Conservation (phyloP, 2,797 vertebrate genomes). For the Rhyacichthys aspro region DNA sequence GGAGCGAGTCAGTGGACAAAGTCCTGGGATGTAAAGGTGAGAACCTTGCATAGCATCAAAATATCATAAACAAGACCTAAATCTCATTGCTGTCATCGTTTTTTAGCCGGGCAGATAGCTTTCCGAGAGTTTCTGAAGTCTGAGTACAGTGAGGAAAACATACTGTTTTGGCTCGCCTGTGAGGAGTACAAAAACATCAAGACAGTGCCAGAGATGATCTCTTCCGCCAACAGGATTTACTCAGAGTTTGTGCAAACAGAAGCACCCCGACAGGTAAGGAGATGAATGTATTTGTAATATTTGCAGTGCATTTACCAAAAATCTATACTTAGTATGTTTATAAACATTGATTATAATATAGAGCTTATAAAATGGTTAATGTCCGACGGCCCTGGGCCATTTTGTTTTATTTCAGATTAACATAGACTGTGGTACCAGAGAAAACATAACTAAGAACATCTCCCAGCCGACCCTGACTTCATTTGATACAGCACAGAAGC, state of each 20-base stretch:
- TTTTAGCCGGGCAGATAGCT: conserved; percentile 87
- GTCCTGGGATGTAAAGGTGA: conserved; percentile 91
- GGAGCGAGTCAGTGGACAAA: conserved; percentile 91
- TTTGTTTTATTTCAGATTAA: conserved; percentile 87
- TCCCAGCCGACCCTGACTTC: conserved; percentile 87
- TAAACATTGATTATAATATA: neutral
- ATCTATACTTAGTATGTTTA: too few species aligned
- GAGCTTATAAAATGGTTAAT: conserved; percentile 9
- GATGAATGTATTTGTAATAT: neutral
- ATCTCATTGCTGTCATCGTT: conserved; percentile 5
- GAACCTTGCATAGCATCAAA: conserved; percentile 24
- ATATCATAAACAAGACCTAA: neutral
- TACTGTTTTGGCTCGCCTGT: conserved; percentile 94
- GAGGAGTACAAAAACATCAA: conserved; percentile 94
- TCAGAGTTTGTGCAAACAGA: conserved; percentile 91
- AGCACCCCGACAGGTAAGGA: conserved; percentile 90
- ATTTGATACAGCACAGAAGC: conserved; percentile 92
- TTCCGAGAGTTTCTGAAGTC: conserved; percentile 91
- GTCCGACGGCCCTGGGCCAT: conserved; percentile 16
- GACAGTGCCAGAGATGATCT: conserved; percentile 82
- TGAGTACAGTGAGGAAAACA: conserved; percentile 96
- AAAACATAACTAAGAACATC: conserved; percentile 88
- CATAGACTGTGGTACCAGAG: conserved; percentile 92
- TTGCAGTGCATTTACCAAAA: too few species aligned
- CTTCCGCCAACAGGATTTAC: conserved; percentile 91